Percentiles rank a stretch among this genome's conserved stretches.
Conservation (phyloP, 2,797 vertebrate genomes). For the Sebastes ruberrimus region DNA sequence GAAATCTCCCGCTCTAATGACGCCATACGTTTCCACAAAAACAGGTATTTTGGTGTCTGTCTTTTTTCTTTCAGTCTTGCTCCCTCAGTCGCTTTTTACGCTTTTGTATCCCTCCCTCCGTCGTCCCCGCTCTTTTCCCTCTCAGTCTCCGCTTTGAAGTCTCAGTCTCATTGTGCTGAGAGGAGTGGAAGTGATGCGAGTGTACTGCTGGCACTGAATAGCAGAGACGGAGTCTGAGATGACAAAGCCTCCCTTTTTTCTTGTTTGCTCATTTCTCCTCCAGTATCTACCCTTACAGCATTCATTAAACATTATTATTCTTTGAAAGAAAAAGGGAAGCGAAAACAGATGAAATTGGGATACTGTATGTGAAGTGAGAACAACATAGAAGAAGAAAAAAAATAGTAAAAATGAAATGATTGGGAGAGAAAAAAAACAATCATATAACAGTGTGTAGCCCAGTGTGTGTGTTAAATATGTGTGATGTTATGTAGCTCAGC, state of each 20-base stretch:
- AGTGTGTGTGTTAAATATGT: slow-evolving; percentile 20
- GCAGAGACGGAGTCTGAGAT: slow-evolving; percentile 50
- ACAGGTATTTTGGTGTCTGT: slow-evolving; percentile 31
- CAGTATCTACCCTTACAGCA: slow-evolving; percentile 30
- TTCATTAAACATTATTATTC: slow-evolving; percentile 63
- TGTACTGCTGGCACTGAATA: slow-evolving; percentile 53
- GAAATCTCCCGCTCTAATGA: slow-evolving; percentile 39
- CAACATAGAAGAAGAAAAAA: neutral
- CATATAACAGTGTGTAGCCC: neutral
- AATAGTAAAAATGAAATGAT: slow-evolving; percentile 31
- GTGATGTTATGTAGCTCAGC: slow-evolving; percentile 52
- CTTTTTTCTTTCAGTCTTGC: slow-evolving; percentile 21
- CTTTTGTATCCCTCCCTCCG: slow-evolving; percentile 34
- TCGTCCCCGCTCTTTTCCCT: slow-evolving; percentile 12
- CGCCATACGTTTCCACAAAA: slow-evolving; percentile 30
- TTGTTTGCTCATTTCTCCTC: slow-evolving; percentile 45
- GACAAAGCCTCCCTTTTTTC: slow-evolving; percentile 58
- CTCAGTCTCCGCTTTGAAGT: slow-evolving; percentile 70
- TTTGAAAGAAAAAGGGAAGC: slow-evolving; percentile 31
- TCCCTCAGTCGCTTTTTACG: slow-evolving; percentile 20
- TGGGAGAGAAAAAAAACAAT: slow-evolving; percentile 1
- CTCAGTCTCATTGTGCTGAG: slow-evolving; percentile 64
- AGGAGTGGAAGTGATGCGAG: slow-evolving; percentile 55
- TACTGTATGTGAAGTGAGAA: slow-evolving; percentile 17
- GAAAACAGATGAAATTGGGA: slow-evolving; percentile 24